phyloP scores from a whole-genome alignment of 2,888 invertebrate species.

The Synergus umbraculus region DNA sequence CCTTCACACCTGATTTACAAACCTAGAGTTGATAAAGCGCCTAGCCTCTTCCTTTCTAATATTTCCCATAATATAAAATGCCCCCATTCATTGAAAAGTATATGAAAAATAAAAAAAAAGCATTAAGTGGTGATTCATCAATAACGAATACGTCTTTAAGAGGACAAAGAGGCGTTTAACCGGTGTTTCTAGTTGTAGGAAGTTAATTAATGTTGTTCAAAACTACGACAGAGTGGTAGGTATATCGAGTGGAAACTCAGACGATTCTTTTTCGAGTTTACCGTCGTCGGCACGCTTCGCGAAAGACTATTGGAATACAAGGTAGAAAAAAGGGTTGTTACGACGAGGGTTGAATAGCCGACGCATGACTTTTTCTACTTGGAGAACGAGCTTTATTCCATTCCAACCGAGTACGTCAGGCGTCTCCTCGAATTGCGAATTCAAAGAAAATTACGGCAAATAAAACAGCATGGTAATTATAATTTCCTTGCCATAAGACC shows the following conservation, averaged over 20 bases:
- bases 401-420: constrained; percentile 1
- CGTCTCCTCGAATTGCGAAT: background rate
- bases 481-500: background rate
- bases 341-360: constrained; percentile 9
- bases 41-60: background rate
- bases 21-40: background rate
- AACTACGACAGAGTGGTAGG: background rate
- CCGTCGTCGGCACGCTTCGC: constrained; percentile 27
- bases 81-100: background rate
- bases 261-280: constrained; percentile 27
- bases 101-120: background rate
- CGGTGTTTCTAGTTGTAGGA: constrained; percentile 21
- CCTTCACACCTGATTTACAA: constrained; percentile 49
- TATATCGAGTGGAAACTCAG: constrained; percentile 23
- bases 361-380: constrained; percentile 18
- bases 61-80: background rate
- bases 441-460: constrained; percentile 15
- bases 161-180: constrained; percentile 2
- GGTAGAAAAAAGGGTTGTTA: background rate
- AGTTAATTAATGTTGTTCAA: constrained; percentile 32
- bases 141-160: background rate
- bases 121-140: background rate
- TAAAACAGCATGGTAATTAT: constrained; percentile 32
- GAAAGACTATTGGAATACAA: constrained; percentile 39
- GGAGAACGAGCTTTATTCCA: constrained; percentile 31